Percentiles rank a stretch among this genome's conserved stretches.
phyloP scores from a whole-genome alignment of 2,888 invertebrate genomes.

The Monoplex corrugatus region DNA sequence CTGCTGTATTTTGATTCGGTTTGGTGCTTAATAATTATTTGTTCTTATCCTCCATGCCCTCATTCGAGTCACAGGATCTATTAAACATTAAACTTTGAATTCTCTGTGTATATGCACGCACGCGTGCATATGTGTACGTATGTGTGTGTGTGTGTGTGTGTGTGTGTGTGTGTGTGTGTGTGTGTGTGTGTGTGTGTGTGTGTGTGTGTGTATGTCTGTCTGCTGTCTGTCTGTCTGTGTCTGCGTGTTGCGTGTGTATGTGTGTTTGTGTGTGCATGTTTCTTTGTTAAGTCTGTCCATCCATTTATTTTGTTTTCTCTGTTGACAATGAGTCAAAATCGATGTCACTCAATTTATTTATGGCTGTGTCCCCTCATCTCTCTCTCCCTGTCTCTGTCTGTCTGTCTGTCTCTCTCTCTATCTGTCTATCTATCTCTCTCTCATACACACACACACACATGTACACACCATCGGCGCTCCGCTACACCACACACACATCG shows the following conservation, averaged over 20 bases:
- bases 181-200: conserved; percentile 7
- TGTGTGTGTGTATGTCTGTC: neutral
- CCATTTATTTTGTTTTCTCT: neutral
- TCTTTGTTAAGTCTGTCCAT: too few relatives aligned
- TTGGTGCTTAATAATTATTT: too few relatives aligned
- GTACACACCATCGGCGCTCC: neutral
- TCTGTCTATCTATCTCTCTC: neutral
- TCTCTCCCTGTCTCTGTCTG: neutral
- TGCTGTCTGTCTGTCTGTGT: neutral
- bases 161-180: conserved; percentile 11
- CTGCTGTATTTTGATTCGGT: too few relatives aligned
- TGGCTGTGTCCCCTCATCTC: neutral
- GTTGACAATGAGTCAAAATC: neutral
- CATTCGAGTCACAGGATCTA: too few relatives aligned
- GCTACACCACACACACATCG: neutral
- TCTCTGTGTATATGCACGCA: too few relatives aligned
- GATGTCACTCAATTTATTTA: neutral
- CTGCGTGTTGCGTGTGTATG: neutral
- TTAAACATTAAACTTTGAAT: too few relatives aligned
- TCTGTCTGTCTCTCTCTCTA: neutral
- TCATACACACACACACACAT: neutral
- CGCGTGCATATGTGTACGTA: neutral
- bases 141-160: neutral
- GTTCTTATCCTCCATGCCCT: too few relatives aligned
- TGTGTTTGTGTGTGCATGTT: neutral